Conservation (phyloP, 1,140 invertebrate species). For the Drosophila nikananu region DNA sequence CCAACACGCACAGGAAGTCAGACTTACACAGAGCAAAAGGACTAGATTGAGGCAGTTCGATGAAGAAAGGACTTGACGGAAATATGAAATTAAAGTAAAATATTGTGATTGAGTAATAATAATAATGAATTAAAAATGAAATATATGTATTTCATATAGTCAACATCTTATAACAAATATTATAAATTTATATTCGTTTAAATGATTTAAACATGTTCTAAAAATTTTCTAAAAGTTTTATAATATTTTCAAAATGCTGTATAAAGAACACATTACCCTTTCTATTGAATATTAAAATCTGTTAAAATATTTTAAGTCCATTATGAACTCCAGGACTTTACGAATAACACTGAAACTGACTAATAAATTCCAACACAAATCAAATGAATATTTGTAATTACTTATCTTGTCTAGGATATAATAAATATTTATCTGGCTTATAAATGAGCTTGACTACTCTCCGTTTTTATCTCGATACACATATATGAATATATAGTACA, state of each 20-base stretch:
- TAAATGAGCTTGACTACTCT: background rate
- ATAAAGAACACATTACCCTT: background rate
- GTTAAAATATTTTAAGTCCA: no score
- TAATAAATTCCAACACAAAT: background rate
- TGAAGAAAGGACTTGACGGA: no score
- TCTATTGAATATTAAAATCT: background rate
- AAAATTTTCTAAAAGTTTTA: background rate
- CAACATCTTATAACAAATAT: background rate
- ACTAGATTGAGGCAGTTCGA: slow-evolving; percentile 1
- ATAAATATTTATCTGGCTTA: background rate
- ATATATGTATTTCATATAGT: background rate
- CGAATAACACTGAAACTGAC: no score
- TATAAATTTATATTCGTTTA: background rate
- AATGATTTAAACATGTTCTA: background rate
- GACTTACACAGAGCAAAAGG: slow-evolving; percentile 6
- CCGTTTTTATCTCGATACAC: background rate
- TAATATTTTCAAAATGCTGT: background rate
- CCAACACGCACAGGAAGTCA: slow-evolving; percentile 7
- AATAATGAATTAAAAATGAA: background rate
- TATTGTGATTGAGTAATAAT: background rate
- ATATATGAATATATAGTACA: background rate
- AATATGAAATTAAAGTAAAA: background rate
- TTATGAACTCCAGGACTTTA: no score
- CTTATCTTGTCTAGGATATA: no score
- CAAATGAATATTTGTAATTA: no score